Percentiles rank a stretch among this genome's conserved stretches.
Conservation (phyloP, 2,888 invertebrate species). For the Pristionchus fissidentatus region DNA sequence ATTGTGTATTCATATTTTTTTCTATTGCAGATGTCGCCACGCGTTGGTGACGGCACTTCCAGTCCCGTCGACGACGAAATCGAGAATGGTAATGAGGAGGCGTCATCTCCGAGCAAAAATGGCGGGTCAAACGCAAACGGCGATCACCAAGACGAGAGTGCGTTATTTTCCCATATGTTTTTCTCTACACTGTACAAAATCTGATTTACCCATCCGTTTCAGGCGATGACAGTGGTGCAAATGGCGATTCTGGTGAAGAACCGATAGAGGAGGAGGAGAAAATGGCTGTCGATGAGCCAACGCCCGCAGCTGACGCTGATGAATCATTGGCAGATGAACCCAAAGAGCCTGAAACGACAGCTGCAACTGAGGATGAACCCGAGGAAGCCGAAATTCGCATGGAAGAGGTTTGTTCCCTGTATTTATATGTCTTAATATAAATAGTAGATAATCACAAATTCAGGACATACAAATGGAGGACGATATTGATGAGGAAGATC, state of each 20-base stretch:
- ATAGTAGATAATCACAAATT: background rate
- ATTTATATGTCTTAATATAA: background rate
- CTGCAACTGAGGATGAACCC: background rate
- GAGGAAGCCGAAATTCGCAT: background rate
- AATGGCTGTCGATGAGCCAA: background rate
- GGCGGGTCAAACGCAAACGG: background rate
- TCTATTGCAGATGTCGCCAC: background rate
- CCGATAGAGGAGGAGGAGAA: slow-evolving; percentile 13
- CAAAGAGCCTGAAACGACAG: background rate
- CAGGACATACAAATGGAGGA: slow-evolving; percentile 13
- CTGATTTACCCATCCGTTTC: background rate
- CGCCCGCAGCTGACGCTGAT: background rate
- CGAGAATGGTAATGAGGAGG: background rate
- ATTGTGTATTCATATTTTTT: background rate
- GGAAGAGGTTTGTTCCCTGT: too few relatives aligned
- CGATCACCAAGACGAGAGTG: background rate
- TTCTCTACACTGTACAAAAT: background rate
- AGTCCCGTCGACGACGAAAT: background rate
- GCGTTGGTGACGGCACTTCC: background rate
- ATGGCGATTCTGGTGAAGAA: slow-evolving; percentile 27
- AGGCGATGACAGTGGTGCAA: background rate
- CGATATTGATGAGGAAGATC: slow-evolving; percentile 24
- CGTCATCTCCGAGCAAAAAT: background rate
- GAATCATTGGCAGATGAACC: background rate
- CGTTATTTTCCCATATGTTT: background rate